These are phyloP conservation scores for Tachycineta bicolor DNA, from an alignment of 2,113 vertebrate genomes.

Conservation along the genomic window DNA sequence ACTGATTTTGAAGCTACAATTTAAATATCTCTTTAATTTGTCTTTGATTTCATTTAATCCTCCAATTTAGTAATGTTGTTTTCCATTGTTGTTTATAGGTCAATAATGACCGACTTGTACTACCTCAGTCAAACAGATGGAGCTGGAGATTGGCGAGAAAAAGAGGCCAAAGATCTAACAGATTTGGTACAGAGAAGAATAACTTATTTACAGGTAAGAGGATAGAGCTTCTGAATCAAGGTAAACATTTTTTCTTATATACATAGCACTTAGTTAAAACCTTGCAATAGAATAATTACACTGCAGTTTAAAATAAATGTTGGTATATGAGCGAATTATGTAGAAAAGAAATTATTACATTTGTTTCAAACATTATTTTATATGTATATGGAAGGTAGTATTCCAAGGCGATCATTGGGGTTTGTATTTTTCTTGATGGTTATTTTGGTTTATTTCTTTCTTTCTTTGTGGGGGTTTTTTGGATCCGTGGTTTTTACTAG, in stretches of 20 bases:
- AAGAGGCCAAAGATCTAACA: constrained; percentile 96
- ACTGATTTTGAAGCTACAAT: neutral
- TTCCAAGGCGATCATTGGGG: neutral
- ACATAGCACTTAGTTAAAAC: neutral
- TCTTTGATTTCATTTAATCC: neutral
- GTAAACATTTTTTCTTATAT: neutral
- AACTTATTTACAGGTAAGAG: constrained; percentile 93
- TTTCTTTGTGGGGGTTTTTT: neutral
- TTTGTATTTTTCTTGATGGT: neutral
- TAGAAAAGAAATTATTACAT: neutral
- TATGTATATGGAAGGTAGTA: neutral
- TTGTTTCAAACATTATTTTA: neutral
- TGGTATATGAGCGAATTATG: neutral
- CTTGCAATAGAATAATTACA: neutral
- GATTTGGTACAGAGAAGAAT: constrained; percentile 95
- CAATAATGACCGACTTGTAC: constrained; percentile 97
- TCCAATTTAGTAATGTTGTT: neutral
- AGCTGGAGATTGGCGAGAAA: constrained; percentile 92
- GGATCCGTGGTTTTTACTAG: accelerated
- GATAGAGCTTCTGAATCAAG: neutral
- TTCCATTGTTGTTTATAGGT: constrained; percentile 73
- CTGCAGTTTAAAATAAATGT: neutral
- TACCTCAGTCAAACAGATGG: constrained; percentile 98
- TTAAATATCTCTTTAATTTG: neutral
- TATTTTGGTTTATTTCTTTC: neutral